These are phyloP conservation scores for Atractosteus spatula DNA, from an alignment of 2,113 vertebrate genomes.

Conservation along the genomic window DNA sequence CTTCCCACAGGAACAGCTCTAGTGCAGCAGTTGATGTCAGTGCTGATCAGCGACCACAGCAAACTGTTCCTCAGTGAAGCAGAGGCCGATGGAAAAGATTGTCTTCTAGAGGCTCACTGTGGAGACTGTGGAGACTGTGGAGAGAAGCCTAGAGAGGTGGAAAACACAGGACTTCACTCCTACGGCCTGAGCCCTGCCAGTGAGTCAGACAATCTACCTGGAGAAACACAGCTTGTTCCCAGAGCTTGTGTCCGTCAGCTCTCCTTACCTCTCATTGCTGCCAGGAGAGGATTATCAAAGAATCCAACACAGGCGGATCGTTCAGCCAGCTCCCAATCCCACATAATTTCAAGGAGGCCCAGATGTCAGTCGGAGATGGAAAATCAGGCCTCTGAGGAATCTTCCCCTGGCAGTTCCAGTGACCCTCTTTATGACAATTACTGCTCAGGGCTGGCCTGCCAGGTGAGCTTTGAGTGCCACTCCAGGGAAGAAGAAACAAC, in stretches of 20 bases:
- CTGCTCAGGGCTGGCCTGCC: slow-evolving; percentile 9
- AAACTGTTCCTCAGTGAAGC: neutral
- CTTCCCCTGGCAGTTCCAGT: slow-evolving; percentile 45
- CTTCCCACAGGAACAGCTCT: slow-evolving; percentile 54
- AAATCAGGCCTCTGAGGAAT: slow-evolving; percentile 46
- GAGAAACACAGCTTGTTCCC: slow-evolving; percentile 23
- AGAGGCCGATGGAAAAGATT: neutral
- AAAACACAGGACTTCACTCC: slow-evolving; percentile 30
- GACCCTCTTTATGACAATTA: slow-evolving; percentile 47
- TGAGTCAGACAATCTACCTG: slow-evolving; percentile 24
- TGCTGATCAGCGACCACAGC: slow-evolving; percentile 38
- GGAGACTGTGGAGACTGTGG: slow-evolving; percentile 31
- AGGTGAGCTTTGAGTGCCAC: slow-evolving; percentile 19
- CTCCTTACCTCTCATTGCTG: slow-evolving; percentile 1
- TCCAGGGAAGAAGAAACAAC: slow-evolving; percentile 32
- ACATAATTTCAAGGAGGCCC: slow-evolving; percentile 4
- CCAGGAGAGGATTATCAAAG: slow-evolving; percentile 16
- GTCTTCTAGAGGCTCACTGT: slow-evolving; percentile 10
- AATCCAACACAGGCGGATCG: slow-evolving; percentile 30
- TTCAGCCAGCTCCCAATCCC: neutral
- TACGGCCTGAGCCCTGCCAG: slow-evolving; percentile 21
- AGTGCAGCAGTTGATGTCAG: slow-evolving; percentile 58
- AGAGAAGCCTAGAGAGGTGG: slow-evolving; percentile 18
- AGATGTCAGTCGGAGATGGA: slow-evolving; percentile 38
- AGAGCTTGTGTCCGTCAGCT: neutral